Base-by-base conservation (phyloP, 2,888 invertebrate species). In the Lottia gigantea region DNA sequence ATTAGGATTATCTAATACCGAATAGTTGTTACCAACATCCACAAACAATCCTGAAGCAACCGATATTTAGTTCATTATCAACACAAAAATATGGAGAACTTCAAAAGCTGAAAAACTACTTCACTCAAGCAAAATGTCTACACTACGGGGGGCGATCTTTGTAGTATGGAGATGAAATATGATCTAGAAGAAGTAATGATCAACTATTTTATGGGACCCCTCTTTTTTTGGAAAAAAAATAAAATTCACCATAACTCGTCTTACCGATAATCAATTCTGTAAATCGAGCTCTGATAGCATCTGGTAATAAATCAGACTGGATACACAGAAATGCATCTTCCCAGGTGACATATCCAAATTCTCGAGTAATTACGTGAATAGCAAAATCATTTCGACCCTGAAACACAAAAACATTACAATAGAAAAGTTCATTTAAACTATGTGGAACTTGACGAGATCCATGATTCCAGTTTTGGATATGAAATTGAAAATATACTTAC, bases 321-420 rank as follows among this genome's bases (percentile, higher is more conserved):
- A 89, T 81, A 70, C 87, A 87, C 26, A 87, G 77, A 74, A 87
- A 89, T 0, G 85, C 85, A 72, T 88, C 87, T 73, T 88, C 87
- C 89, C 89, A 89, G 0, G 86, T 85, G 55, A 89, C 76, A 70
- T 86, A 86, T 15, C 84, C 85, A 69, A 85, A 82, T 72, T 88
- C 86, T 65, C 85, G 71, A 1, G 86, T 88, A 68, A 89, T 85
- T 66, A 87, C 81, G 69, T 85, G 84, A 45, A 88, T 87, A 15
- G 86, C 83, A 71, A 83, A 83, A 67, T 87, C 86, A 76, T 89
- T 89, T 16, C 88, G 76, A n/a, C 88, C 89, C 88, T 88, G 78
- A n/a, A 73, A 23, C 47, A 26, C 46, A 19, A 45, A 62, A 45
- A 4, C 14, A 55, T 23, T 16, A 49, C 23, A 19, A n/a, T 7